A percentile compares a stretch with the other conserved stretches of the same genome.
These are phyloP conservation scores for Capreolus pygargus DNA, from an alignment of 2,113 vertebrate genomes.

Conservation along the genomic window DNA sequence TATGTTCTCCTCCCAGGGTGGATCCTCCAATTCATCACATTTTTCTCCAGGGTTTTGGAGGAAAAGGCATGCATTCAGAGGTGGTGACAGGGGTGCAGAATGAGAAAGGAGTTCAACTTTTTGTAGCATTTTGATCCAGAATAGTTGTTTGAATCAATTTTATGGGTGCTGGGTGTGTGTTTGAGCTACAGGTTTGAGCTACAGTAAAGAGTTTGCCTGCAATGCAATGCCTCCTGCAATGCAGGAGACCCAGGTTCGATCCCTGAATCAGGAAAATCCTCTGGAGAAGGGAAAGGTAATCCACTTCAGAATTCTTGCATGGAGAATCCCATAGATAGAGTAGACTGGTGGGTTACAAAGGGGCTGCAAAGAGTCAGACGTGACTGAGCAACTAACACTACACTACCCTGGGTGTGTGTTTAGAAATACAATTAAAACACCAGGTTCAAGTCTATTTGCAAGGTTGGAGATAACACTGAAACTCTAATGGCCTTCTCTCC, in stretches of 20 bases:
- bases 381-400: background rate
- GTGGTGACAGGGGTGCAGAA: background rate
- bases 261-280: background rate
- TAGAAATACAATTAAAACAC: background rate
- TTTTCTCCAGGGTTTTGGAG: background rate
- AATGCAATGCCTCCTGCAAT: background rate
- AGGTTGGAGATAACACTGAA: background rate
- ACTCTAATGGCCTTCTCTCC: background rate
- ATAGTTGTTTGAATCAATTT: background rate
- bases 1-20: background rate
- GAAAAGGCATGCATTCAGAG: background rate
- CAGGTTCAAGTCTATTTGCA: background rate
- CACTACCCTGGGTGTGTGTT: too few species aligned
- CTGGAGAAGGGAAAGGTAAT: background rate
- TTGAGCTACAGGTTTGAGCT: background rate
- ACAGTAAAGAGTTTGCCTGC: background rate
- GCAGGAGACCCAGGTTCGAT: background rate
- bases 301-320: background rate
- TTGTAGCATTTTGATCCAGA: background rate
- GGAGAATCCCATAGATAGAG: background rate
- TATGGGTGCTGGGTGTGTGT: too few species aligned
- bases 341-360: background rate
- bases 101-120: background rate
- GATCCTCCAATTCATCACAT: fast-evolving
- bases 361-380: background rate